phyloP scores from a whole-genome alignment of 2,888 invertebrate species.

The Drosophila anceps region DNA sequence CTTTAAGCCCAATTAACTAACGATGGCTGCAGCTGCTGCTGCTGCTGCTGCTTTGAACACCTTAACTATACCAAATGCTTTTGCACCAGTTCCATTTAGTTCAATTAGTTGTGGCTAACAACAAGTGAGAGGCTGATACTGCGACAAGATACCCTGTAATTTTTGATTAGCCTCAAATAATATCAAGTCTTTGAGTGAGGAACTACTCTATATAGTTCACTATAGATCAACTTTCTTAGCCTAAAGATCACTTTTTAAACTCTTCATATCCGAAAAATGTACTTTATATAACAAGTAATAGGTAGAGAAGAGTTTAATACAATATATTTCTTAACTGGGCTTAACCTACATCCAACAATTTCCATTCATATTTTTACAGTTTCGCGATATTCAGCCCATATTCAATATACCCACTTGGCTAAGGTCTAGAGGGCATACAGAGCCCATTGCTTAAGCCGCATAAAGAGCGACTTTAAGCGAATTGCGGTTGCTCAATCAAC shows the following conservation, averaged over 20 bases:
- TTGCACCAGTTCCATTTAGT: conserved; percentile 47
- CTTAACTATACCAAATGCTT: conserved; percentile 25
- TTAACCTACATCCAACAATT: background rate
- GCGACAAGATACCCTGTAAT: background rate
- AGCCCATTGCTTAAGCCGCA: conserved; percentile 43
- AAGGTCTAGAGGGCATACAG: background rate
- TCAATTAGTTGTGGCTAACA: conserved; percentile 58
- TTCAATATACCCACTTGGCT: background rate
- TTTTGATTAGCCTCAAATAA: background rate
- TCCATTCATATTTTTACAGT: too few relatives aligned
- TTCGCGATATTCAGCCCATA: background rate
- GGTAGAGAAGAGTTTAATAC: background rate
- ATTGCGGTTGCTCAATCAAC: conserved; percentile 70
- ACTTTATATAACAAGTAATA: background rate
- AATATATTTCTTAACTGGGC: background rate
- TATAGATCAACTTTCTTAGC: background rate
- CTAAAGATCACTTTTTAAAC: background rate
- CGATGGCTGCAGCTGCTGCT: conserved; percentile 21
- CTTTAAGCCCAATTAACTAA: conserved; percentile 58
- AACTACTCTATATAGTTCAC: background rate
- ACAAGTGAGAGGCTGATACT: background rate
- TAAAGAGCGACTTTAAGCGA: conserved; percentile 38
- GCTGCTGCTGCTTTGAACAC: conserved; percentile 13
- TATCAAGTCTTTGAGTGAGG: background rate
- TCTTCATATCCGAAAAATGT: too few relatives aligned